Evolutionary conservation across 2,888 invertebrate genomes (phyloP).

Genomic region (Troilus luridus): DNA sequence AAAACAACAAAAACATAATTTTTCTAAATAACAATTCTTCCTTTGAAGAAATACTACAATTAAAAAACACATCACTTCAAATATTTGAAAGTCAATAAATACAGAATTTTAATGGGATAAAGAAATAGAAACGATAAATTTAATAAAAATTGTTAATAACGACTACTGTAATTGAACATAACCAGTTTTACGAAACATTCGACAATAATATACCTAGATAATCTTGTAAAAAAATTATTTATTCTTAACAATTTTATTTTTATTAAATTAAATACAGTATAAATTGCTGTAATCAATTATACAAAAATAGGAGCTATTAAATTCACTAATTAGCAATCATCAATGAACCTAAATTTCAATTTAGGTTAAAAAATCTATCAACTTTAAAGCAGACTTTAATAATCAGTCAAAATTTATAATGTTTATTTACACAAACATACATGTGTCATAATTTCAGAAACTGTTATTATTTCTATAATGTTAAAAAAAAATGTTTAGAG

Average conservation of each 20-base stretch:
- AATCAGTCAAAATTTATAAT: slow-evolving; percentile 52
- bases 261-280: slow-evolving; percentile 43
- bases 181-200: not conserved
- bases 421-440: slow-evolving; percentile 19
- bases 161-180: not conserved
- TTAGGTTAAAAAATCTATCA: slow-evolving; percentile 45
- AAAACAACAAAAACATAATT: too few species aligned
- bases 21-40: too few species aligned
- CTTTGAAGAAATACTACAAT: not conserved
- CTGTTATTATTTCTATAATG: not conserved
- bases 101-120: not conserved
- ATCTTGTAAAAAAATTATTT: slow-evolving; percentile 34
- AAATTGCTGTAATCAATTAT: slow-evolving; percentile 41
- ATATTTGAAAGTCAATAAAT: not conserved
- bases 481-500: not conserved
- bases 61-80: not conserved
- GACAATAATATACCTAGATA: slow-evolving; percentile 34
- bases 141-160: not conserved
- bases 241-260: slow-evolving; percentile 18
- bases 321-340: slow-evolving; percentile 51
- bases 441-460: not conserved
- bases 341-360: slow-evolving; percentile 26
- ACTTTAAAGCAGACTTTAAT: slow-evolving; percentile 50
- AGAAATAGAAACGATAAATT: not conserved
- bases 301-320: slow-evolving; percentile 48